A percentile compares a stretch with the other conserved stretches of the same genome.
Conservation (phyloP, 2,888 invertebrate genomes). For the Rosalia funebris region DNA sequence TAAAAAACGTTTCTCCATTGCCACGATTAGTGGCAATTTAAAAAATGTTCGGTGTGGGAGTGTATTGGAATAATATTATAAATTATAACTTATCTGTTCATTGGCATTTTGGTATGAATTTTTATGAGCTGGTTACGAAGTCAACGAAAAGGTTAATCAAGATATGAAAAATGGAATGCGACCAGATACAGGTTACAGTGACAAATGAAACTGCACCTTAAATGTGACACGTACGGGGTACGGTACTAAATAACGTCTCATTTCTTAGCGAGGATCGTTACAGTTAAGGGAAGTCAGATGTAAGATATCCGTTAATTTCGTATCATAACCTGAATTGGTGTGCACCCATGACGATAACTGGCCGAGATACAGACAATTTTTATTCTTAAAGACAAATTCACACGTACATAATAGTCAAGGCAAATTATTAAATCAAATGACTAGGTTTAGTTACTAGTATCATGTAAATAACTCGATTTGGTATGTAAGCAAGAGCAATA, state of each 20-base stretch:
- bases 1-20: conserved; percentile 21
- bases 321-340: no score
- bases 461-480: no score
- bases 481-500: no score
- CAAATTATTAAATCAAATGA: no score
- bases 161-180: conserved; percentile 33
- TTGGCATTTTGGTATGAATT: conserved; percentile 40
- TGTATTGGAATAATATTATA: conserved; percentile 11
- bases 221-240: conserved; percentile 6
- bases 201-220: conserved; percentile 26
- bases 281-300: no score
- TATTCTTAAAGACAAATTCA: no score
- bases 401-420: no score
- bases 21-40: conserved; percentile 12
- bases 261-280: not conserved
- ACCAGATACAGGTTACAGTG: conserved; percentile 29
- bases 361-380: no score
- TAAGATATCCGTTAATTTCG: no score
- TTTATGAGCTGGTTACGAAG: conserved; percentile 35
- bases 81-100: conserved; percentile 33
- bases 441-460: no score
- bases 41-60: conserved; percentile 10
- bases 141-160: conserved; percentile 39
- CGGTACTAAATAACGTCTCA: conserved; percentile 4
- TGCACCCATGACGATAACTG: no score